A percentile compares a stretch with the other conserved stretches of the same genome.
Conservation (phyloP, 2,888 invertebrate genomes). For the Andrena fulva region DNA sequence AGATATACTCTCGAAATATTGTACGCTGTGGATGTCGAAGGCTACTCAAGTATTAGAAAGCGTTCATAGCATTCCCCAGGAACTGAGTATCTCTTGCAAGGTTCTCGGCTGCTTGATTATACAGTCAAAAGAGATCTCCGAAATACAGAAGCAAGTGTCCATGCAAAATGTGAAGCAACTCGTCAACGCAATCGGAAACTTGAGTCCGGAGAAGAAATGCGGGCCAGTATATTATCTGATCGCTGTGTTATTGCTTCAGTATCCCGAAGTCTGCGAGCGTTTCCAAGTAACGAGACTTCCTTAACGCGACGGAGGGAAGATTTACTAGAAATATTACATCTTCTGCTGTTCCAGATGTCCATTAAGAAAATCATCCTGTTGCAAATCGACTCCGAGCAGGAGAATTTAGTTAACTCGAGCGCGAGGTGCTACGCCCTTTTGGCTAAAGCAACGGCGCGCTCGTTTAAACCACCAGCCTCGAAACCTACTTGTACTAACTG, state of each 20-base stretch:
- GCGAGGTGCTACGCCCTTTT: slow-evolving; percentile 80
- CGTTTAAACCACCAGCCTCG: slow-evolving; percentile 74
- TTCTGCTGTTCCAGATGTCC: slow-evolving; percentile 65
- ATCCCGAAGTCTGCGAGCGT: slow-evolving; percentile 79
- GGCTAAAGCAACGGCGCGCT: slow-evolving; percentile 76
- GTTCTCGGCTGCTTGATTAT: slow-evolving; percentile 72
- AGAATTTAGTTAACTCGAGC: slow-evolving; percentile 73
- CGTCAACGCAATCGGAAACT: slow-evolving; percentile 69
- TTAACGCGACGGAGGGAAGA: background rate
- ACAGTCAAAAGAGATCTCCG: slow-evolving; percentile 75
- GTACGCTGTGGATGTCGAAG: slow-evolving; percentile 78
- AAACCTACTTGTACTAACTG: slow-evolving; percentile 72
- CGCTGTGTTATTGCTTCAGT: slow-evolving; percentile 78
- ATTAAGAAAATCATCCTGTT: slow-evolving; percentile 75
- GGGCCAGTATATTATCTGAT: slow-evolving; percentile 75
- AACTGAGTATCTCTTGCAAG: slow-evolving; percentile 74
- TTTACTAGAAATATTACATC: background rate
- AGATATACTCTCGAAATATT: slow-evolving; percentile 74
- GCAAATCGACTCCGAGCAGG: slow-evolving; percentile 74
- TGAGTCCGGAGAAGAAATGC: slow-evolving; percentile 58
- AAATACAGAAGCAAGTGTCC: slow-evolving; percentile 80
- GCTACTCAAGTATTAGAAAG: slow-evolving; percentile 75
- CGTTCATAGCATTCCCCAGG: slow-evolving; percentile 60
- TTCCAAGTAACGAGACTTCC: slow-evolving; percentile 74
- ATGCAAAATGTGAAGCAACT: slow-evolving; percentile 80